Evolutionary conservation across 1,140 invertebrate genomes (phyloP), one percentile per base, ranked within the genome.

Genomic region (Melitaea cinxia): DNA sequence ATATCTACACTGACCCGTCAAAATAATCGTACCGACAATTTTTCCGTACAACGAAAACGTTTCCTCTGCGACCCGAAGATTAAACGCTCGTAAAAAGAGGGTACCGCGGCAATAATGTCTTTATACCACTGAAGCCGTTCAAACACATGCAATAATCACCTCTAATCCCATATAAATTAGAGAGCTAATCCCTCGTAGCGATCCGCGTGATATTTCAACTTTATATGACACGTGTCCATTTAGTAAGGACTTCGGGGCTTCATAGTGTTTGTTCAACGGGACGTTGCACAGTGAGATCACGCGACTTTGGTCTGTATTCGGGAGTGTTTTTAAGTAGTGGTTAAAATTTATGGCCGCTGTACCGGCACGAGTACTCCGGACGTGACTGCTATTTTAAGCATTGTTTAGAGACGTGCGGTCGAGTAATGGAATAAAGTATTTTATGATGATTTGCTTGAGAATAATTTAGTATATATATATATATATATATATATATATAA

Each of bases 71-170:
- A 79, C 77, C 77, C 68, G 72, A 65, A 83, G 83, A 85, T 88
- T 86, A 88, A 85, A 82, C 81, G 75, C 80, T 83, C 83, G 79
- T 86, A 84, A 88, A 85, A 85, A 81, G 75, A 70, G 82, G 78
- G 75, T 78, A 79, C 73, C 77, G 67, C 72, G 72, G 76, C 73
- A 78, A 77, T 86, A 86, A 83, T 79, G 79, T 86, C 82, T 85
- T 84, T 82, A 85, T 84, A 80, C 75, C 58, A 49, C 54, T 52
- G 15, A 14, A 17, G 12, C 21, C 26, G 28, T 39, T 7, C 15
- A 21, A 15, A 30, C 17, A 21, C 28, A 54, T n/a, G 12, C 60
- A 28, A 65, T 14, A 53, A 57, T 37, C 59, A 50, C 56, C 69
- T 35, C 23, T 67, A 56, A 26, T 9, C 17, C 2, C 21, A 56